Percentiles rank a stretch among this genome's conserved stretches.
phyloP scores from a whole-genome alignment of 2,797 vertebrate genomes.

The Erithacus rubecula region DNA sequence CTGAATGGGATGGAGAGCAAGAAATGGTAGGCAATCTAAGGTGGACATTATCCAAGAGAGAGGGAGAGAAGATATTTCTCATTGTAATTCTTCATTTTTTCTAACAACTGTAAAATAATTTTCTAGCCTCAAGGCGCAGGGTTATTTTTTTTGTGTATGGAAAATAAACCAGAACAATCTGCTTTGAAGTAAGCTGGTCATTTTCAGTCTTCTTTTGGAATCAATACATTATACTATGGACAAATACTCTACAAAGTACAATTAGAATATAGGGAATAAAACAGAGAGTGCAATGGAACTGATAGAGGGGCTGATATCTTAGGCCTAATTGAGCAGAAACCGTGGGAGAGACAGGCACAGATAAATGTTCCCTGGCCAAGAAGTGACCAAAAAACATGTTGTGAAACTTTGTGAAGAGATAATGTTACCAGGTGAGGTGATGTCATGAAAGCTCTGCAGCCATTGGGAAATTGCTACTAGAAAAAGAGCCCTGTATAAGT shows the following conservation, averaged over 20 bases:
- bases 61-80: background rate
- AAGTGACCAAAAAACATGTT: no score
- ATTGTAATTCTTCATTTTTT: background rate
- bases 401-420: no score
- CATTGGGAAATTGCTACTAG: no score
- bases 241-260: background rate
- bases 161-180: background rate
- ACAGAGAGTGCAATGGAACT: no score
- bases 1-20: background rate
- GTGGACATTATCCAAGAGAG: background rate
- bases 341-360: no score
- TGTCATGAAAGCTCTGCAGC: no score
- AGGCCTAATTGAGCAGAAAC: no score
- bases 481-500: no score
- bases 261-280: background rate
- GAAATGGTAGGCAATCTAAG: background rate
- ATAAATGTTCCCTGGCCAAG: no score
- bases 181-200: background rate
- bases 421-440: no score
- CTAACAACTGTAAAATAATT: background rate
- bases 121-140: background rate
- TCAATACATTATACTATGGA: background rate
- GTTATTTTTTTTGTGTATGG: background rate
- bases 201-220: background rate
- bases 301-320: no score